phyloP scores from a whole-genome alignment of 35 echinoderm and acorn worm species.

The Strongylocentrotus purpuratus region DNA sequence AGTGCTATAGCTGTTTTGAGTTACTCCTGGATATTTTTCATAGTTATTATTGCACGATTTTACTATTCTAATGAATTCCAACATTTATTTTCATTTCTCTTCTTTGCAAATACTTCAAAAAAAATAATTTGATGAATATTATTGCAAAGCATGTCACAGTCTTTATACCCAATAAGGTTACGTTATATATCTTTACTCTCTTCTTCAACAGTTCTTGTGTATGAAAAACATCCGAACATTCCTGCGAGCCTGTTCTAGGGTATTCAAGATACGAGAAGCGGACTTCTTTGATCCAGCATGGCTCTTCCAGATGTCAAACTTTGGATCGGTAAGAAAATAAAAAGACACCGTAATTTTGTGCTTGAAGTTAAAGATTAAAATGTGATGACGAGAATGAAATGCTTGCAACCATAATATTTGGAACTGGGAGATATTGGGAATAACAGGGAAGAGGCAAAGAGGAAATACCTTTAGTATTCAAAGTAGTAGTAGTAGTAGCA shows the following conservation, averaged over 20 bases:
- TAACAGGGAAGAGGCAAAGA: too few relatives aligned
- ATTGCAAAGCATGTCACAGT: not conserved
- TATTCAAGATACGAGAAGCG: constrained; percentile 61
- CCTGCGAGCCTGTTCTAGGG: constrained; percentile 80
- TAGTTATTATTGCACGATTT: too few relatives aligned
- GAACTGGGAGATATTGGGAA: too few relatives aligned
- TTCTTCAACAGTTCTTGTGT: constrained; percentile 86
- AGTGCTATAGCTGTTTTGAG: too few relatives aligned
- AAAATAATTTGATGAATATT: not conserved
- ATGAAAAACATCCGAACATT: constrained; percentile 93
- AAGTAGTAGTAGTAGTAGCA: too few relatives aligned
- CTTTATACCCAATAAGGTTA: not conserved
- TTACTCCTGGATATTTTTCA: too few relatives aligned
- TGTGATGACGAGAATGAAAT: too few relatives aligned
- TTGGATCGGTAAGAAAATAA: constrained; percentile 71
- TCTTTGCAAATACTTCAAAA: too few relatives aligned
- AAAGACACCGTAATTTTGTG: not conserved
- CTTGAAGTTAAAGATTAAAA: too few relatives aligned
- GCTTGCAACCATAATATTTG: not conserved
- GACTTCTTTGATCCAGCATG: constrained; percentile 88
- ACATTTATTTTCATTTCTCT: too few relatives aligned
- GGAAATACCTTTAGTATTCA: too few relatives aligned
- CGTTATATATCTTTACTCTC: constrained; percentile 28
- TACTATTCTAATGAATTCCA: too few relatives aligned
- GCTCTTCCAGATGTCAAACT: constrained; percentile 88